Conservation (phyloP, 2,888 invertebrate genomes). For the Strigamia crassipes region DNA sequence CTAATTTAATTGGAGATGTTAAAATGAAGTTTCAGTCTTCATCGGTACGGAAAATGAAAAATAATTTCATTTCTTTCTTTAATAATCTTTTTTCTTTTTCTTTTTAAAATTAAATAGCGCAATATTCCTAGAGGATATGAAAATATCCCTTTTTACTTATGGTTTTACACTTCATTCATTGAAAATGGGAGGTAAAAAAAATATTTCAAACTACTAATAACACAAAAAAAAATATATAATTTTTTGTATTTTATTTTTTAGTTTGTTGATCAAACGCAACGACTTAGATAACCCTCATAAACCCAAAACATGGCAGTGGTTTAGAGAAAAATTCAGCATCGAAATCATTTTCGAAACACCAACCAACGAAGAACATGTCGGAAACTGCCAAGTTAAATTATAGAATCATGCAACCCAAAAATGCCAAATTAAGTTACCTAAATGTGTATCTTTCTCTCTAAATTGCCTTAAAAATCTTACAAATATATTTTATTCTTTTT, state of each 20-base stretch:
- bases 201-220: not conserved
- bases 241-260: conserved; percentile 50
- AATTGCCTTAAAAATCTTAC: not conserved
- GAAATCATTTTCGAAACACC: conserved; percentile 11
- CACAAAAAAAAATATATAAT: no score
- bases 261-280: conserved; percentile 58
- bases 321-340: conserved; percentile 59
- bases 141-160: conserved; percentile 63
- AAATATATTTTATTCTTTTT: not conserved
- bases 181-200: conserved; percentile 57
- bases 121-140: conserved; percentile 61
- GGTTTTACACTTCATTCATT: conserved; percentile 63
- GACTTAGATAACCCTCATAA: conserved; percentile 64
- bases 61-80: not conserved
- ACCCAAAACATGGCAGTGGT: conserved; percentile 59
- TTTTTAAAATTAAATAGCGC: conserved; percentile 53
- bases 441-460: no score
- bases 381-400: conserved; percentile 51
- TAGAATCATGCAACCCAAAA: not conserved
- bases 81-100: not conserved
- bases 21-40: conserved; percentile 60
- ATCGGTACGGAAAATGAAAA: conserved; percentile 54
- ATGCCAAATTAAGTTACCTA: not conserved
- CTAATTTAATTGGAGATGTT: conserved; percentile 58
- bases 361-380: conserved; percentile 53